phyloP scores from a whole-genome alignment of 2,888 invertebrate species.

The Eumacrocentrus americanus region DNA sequence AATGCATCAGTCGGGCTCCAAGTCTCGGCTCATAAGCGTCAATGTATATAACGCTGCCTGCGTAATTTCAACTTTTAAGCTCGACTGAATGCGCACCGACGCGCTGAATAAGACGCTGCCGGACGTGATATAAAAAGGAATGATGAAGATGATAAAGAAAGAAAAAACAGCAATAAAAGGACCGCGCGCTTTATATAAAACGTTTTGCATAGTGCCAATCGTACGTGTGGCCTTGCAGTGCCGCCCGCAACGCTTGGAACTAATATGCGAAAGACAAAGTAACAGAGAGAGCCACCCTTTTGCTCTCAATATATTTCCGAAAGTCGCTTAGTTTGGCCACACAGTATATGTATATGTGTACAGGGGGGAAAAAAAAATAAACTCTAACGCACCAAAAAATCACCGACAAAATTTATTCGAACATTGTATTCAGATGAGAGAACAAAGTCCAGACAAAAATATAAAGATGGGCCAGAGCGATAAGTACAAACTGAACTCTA shows the following conservation, averaged over 20 bases:
- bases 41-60: constrained; percentile 12
- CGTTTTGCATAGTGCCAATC: constrained; percentile 18
- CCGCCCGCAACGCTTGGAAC: constrained; percentile 1
- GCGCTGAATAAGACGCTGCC: not conserved
- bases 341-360: too few species aligned
- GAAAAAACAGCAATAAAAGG: constrained; percentile 1
- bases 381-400: too few species aligned
- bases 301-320: not conserved
- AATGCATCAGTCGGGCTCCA: not conserved
- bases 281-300: not conserved
- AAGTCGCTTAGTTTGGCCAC: not conserved
- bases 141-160: not conserved
- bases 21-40: constrained; percentile 20
- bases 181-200: not conserved
- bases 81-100: not conserved
- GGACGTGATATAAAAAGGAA: too few species aligned
- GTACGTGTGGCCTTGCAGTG: constrained; percentile 16
- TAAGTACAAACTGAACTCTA: not conserved
- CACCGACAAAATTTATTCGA: constrained; percentile 29
- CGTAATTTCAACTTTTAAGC: constrained; percentile 15
- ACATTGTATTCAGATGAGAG: constrained; percentile 40
- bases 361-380: too few species aligned
- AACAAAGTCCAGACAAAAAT: not conserved
- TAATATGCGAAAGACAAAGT: not conserved
- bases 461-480: constrained; percentile 2